phyloP scores from a whole-genome alignment of 1,140 invertebrate genomes.

The Drosophila guanche region DNA sequence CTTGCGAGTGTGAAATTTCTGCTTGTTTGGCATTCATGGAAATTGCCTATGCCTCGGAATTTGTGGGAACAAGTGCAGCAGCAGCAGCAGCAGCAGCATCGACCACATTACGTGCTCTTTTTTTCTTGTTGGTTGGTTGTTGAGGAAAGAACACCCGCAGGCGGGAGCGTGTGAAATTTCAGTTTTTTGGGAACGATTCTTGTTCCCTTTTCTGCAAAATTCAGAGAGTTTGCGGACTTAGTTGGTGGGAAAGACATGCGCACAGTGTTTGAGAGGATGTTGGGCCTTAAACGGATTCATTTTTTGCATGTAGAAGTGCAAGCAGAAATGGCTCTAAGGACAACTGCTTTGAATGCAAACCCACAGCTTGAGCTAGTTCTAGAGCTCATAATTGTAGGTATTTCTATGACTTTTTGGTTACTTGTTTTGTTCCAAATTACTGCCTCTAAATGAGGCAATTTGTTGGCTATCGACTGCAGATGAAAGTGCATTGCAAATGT shows the following conservation, averaged over 20 bases:
- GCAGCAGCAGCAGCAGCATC: slow-evolving; percentile 17
- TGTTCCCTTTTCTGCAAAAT: slow-evolving; percentile 15
- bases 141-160: slow-evolving; percentile 66
- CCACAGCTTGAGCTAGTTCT: no score
- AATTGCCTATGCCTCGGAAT: slow-evolving; percentile 77
- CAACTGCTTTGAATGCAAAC: no score
- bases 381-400: no score
- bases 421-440: no score
- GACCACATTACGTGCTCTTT: slow-evolving; percentile 65
- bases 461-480: no score
- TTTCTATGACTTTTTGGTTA: no score
- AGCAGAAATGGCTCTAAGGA: no score
- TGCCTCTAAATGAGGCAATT: no score
- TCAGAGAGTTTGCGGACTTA: slow-evolving; percentile 7
- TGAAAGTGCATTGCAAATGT: no score
- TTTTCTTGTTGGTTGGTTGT: not conserved
- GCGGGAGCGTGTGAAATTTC: slow-evolving; percentile 72
- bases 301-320: no score
- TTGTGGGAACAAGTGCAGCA: slow-evolving; percentile 78
- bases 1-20: slow-evolving; percentile 75
- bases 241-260: not conserved
- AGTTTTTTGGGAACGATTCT: slow-evolving; percentile 40
- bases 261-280: not conserved
- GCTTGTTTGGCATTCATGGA: slow-evolving; percentile 72
- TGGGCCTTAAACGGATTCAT: no score